Evolutionary conservation across 2,888 invertebrate species (phyloP).

Genomic region (Lymantria monacha): DNA sequence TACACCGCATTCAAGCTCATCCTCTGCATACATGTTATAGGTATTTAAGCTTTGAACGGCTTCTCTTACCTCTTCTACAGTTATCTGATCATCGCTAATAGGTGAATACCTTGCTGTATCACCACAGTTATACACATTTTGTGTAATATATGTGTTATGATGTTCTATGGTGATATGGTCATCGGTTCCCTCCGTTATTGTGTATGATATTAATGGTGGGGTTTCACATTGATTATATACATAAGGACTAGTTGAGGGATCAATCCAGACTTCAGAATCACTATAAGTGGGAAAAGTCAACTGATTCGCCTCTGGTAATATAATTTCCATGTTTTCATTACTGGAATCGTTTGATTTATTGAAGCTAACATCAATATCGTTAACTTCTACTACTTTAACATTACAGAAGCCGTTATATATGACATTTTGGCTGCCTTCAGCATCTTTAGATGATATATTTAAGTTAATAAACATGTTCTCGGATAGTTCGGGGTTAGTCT

Average conservation of each 20-base stretch:
- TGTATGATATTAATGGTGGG: conserved; percentile 40
- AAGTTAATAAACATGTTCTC: conserved; percentile 62
- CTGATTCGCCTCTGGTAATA: conserved; percentile 44
- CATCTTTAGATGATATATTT: conserved; percentile 56
- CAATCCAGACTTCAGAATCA: conserved; percentile 69
- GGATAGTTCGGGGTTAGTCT: conserved; percentile 50
- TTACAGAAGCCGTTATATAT: conserved; percentile 66
- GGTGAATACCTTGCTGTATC: conserved; percentile 44
- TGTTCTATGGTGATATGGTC: conserved; percentile 58
- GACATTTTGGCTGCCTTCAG: conserved; percentile 52
- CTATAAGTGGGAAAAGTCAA: conserved; percentile 38
- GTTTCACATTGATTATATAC: conserved; percentile 59
- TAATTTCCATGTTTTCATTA: conserved; percentile 37
- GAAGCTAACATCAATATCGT: conserved; percentile 35
- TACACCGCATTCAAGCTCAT: conserved; percentile 63
- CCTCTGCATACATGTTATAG: conserved; percentile 51
- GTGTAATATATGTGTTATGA: conserved; percentile 63
- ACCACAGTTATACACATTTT: conserved; percentile 61
- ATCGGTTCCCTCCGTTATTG: conserved; percentile 44
- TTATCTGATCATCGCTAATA: conserved; percentile 47
- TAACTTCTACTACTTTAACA: conserved; percentile 57
- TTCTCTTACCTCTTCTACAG: conserved; percentile 38
- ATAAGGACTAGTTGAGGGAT: conserved; percentile 61
- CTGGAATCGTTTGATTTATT: conserved; percentile 15
- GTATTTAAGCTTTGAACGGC: conserved; percentile 30